Evolutionary conservation across 1,140 invertebrate species (phyloP).

Genomic region (Drosophila mauritiana): DNA sequence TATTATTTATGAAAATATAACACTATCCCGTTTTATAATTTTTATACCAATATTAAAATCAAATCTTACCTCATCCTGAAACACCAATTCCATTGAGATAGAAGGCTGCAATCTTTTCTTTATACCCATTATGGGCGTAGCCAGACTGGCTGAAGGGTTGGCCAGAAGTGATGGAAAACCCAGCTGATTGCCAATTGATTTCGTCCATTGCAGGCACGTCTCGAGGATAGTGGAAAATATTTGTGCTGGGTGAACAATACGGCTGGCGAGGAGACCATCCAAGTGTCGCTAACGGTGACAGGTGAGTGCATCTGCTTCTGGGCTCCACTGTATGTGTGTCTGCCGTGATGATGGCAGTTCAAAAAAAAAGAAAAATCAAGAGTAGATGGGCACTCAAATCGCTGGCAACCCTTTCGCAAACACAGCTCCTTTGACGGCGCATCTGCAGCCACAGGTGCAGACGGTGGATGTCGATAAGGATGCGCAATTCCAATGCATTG

Average conservation of each 20-base stretch:
- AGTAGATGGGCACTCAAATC: slow-evolving; percentile 21
- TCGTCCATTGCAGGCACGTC: slow-evolving; percentile 85
- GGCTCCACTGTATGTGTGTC: slow-evolving; percentile 1
- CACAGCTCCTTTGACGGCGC: slow-evolving; percentile 89
- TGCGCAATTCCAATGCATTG: slow-evolving; percentile 93
- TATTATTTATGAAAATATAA: too few relatives aligned
- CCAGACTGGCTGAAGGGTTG: too few relatives aligned
- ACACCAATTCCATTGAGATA: not conserved
- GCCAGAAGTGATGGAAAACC: slow-evolving; percentile 30
- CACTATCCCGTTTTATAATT: too few relatives aligned
- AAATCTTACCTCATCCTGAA: too few relatives aligned
- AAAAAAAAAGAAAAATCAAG: not conserved
- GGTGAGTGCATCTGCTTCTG: slow-evolving; percentile 78
- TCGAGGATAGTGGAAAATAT: slow-evolving; percentile 93
- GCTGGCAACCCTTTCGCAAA: slow-evolving; percentile 1
- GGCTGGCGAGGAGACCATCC: slow-evolving; percentile 92
- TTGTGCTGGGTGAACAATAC: slow-evolving; percentile 95
- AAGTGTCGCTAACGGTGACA: slow-evolving; percentile 90
- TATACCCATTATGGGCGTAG: slow-evolving; percentile 1
- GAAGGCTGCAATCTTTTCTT: not conserved
- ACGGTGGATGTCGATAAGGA: slow-evolving; percentile 93
- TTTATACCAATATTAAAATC: too few relatives aligned
- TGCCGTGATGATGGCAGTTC: not conserved
- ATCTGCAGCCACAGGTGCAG: slow-evolving; percentile 90
- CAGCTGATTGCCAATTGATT: slow-evolving; percentile 78